phyloP scores from a whole-genome alignment of 2,888 invertebrate species.

The Ypsolopha sequella region DNA sequence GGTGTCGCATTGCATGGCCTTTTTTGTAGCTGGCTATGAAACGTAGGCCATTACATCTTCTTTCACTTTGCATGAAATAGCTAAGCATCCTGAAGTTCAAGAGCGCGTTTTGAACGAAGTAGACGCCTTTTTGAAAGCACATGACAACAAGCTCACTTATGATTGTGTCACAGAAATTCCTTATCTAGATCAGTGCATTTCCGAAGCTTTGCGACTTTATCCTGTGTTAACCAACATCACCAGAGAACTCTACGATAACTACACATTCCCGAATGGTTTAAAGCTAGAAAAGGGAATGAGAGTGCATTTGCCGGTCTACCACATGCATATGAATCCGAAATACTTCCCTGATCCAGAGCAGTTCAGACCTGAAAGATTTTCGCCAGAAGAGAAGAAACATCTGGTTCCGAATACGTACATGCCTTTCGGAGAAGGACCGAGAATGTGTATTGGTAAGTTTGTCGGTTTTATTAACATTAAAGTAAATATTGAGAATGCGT shows the following conservation, averaged over 20 bases:
- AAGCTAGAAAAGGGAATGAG: constrained; percentile 8
- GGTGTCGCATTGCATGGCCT: constrained; percentile 52
- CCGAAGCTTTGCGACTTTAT: constrained; percentile 11
- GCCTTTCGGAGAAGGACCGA: constrained; percentile 8
- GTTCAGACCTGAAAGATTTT: constrained; percentile 9
- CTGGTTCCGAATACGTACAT: constrained; percentile 7
- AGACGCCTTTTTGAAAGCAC: constrained; percentile 7
- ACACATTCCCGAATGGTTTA: constrained; percentile 9
- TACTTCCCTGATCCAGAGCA: constrained; percentile 12
- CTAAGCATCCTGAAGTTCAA: constrained; percentile 10
- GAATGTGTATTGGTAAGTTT: constrained; percentile 8
- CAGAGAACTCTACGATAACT: constrained; percentile 8
- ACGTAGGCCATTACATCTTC: constrained; percentile 9
- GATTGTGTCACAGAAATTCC: constrained; percentile 10
- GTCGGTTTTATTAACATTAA: too few relatives aligned
- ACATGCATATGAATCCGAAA: constrained; percentile 12
- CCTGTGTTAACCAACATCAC: constrained; percentile 8
- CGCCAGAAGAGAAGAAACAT: constrained; percentile 5
- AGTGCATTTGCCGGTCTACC: constrained; percentile 12
- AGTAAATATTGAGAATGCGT: too few relatives aligned
- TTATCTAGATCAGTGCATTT: constrained; percentile 10
- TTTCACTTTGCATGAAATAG: constrained; percentile 10
- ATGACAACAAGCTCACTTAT: constrained; percentile 7
- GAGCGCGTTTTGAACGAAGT: constrained; percentile 8
- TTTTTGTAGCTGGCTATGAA: constrained; percentile 20